Conservation (phyloP, 1,140 invertebrate genomes). For the Hylyphantes graminicola region DNA sequence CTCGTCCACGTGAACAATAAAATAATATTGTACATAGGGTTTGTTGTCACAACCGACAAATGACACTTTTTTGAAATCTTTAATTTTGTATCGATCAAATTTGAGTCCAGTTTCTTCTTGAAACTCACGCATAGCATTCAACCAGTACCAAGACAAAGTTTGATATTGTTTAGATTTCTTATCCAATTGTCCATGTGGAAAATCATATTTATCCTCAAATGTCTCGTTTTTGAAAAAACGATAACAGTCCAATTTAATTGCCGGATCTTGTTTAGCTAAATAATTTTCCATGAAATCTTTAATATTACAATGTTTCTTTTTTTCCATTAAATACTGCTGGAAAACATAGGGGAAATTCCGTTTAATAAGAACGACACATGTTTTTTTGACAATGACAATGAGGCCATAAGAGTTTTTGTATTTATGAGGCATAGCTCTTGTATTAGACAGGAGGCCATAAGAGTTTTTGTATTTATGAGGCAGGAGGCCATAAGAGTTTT, state of each 20-base stretch:
- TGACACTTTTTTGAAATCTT: not conserved
- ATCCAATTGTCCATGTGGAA: not conserved
- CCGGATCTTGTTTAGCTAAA: not conserved
- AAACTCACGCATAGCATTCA: not conserved
- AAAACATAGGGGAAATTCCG: not conserved
- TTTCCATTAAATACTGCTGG: not conserved
- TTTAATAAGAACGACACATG: not conserved
- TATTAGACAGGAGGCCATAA: no score
- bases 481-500: no score
- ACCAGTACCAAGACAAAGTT: not conserved
- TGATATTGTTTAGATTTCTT: not conserved
- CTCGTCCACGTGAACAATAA: not conserved
- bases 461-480: no score
- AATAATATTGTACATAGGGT: not conserved
- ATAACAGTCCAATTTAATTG: not conserved
- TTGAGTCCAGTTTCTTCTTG: not conserved
- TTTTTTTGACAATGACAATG: not conserved
- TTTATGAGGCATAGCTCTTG: not conserved
- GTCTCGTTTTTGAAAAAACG: not conserved
- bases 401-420: not conserved
- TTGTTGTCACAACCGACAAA: not conserved
- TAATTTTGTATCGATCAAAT: not conserved
- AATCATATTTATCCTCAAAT: constrained; percentile 4
- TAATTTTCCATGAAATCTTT: not conserved
- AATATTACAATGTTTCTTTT: not conserved